These are phyloP conservation scores for Oxystoma pomonae DNA, from an alignment of 2,888 invertebrate species.

Conservation along the genomic window DNA sequence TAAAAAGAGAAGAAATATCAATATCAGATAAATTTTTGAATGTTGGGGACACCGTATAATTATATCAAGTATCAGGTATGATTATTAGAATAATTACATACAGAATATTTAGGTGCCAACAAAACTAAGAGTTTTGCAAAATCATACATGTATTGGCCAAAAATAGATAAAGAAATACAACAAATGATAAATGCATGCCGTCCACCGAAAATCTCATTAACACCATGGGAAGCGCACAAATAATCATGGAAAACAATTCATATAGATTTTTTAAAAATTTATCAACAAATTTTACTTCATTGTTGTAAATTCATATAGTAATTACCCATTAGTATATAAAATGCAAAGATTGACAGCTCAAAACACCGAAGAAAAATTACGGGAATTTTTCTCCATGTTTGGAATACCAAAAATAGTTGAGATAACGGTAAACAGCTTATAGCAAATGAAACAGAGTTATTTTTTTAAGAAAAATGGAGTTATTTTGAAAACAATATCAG, in stretches of 20 bases:
- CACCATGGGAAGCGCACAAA: constrained; percentile 2
- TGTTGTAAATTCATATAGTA: constrained; percentile 13
- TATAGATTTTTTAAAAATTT: constrained; percentile 7
- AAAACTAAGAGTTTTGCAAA: constrained; percentile 18
- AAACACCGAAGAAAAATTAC: constrained; percentile 13
- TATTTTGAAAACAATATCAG: constrained; percentile 7
- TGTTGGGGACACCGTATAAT: constrained; percentile 17
- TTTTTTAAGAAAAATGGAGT: constrained; percentile 18
- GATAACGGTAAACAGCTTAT: constrained; percentile 16
- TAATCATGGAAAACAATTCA: constrained; percentile 8
- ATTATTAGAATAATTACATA: constrained; percentile 18
- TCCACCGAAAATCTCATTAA: constrained; percentile 9
- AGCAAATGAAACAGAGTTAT: background rate
- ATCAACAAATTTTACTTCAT: constrained; percentile 8
- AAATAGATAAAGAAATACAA: constrained; percentile 23
- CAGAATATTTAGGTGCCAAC: constrained; percentile 11
- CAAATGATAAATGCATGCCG: constrained; percentile 10
- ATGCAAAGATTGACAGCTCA: constrained; percentile 8
- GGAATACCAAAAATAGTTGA: constrained; percentile 11
- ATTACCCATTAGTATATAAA: constrained; percentile 13
- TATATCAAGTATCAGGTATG: constrained; percentile 11
- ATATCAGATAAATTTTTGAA: constrained; percentile 9
- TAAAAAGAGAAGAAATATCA: constrained; percentile 12
- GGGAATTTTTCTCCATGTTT: constrained; percentile 12
- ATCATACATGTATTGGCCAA: constrained; percentile 23